Base-by-base conservation (phyloP, 2,888 invertebrate genomes). In the Drosophila leonis region DNA sequence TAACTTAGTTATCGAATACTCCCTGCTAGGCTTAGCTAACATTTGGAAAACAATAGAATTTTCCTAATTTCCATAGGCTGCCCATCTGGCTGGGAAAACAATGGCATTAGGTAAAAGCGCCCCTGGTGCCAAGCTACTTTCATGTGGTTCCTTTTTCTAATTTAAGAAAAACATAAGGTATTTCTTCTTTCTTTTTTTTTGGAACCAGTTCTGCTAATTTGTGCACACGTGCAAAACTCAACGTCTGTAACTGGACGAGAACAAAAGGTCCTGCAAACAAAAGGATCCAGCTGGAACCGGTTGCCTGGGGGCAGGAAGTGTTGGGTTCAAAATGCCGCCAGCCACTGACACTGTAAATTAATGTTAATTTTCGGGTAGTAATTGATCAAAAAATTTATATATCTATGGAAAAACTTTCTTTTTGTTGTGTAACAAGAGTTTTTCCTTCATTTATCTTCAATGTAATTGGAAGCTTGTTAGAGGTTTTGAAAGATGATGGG, bases 131-230 rank as follows among this genome's bases (percentile, higher is more conserved):
- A 84, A 79, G 51, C 55, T 82, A 66, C 56, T 74, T 77, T 54
- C 52, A 65, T 66, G 63, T 51, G 75, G 65, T 66, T 70, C 56
- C 70, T 52, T 42, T 70, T 46, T 39, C 52, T 57, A 65, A 65
- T 63, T 79, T 55, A 75, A 60, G 66, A 68, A 84, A 84, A 84
- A 79, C 71, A 73, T 49, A 65, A 69, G 82, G 72, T 75, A 24
- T 18, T 54, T 27, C 18, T 54, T 24, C 10, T 2, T 15, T 6
- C 12, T 37, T 27, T 24, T 63, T 51, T 39, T 52, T 24, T 54
- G 54, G 60, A 82, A 86, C 90, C 86, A 90, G 90, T 90, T 86
- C 69, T 69, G 86, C 88, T 90, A 86, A 86, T 90, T 86, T 88
- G 86, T 73, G 79, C 86, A 80, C 86, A 86, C 86, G 86, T 90